A percentile compares a stretch with the other conserved stretches of the same genome.
These are phyloP conservation scores for Pandion haliaetus DNA, from an alignment of 2,113 vertebrate genomes.

Conservation along the genomic window DNA sequence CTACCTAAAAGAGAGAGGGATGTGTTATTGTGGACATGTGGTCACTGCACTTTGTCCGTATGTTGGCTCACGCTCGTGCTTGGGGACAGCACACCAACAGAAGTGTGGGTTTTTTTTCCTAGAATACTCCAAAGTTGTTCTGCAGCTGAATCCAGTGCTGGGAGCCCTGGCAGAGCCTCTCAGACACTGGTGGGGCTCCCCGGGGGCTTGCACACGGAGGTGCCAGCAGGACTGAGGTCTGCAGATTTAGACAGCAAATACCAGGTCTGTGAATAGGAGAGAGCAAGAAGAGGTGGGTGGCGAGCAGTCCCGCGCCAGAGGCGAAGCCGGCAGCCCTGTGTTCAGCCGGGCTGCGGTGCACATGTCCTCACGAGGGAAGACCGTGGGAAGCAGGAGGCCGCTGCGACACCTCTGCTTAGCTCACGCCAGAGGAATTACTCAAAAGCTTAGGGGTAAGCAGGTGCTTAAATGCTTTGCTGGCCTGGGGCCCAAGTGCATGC, in stretches of 20 bases:
- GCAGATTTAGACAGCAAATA: too few species aligned
- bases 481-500: accelerated
- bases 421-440: background rate
- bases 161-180: background rate
- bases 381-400: background rate
- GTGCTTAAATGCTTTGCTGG: background rate
- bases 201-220: accelerated
- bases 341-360: accelerated
- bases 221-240: background rate
- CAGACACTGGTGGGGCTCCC: accelerated
- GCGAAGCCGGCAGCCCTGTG: accelerated
- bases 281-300: background rate
- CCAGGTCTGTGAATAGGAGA: background rate
- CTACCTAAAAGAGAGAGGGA: background rate
- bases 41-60: background rate
- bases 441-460: background rate
- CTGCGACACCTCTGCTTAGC: background rate
- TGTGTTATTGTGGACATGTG: background rate
- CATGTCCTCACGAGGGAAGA: background rate
- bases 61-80: background rate
- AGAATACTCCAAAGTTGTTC: background rate
- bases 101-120: background rate
- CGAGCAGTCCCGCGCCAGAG: accelerated
- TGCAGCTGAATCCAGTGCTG: background rate
- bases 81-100: background rate